Evolutionary conservation across 2,797 vertebrate species (phyloP).

Genomic region (Protonibea diacanthus): DNA sequence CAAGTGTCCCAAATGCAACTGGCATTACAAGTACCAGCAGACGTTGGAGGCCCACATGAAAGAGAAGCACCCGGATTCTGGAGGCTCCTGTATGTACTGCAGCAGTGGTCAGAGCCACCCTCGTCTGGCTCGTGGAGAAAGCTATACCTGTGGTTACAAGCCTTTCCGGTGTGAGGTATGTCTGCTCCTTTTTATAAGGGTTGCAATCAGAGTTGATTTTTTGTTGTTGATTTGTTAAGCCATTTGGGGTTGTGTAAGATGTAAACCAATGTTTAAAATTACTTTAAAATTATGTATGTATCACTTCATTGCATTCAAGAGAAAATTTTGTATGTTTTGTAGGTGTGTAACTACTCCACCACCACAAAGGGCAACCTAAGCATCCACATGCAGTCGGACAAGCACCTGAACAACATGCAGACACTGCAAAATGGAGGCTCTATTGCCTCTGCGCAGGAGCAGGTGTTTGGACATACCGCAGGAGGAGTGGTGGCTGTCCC

Average conservation of each 20-base stretch:
- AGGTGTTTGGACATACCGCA: constrained; percentile 93
- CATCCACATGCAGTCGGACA: constrained; percentile 99
- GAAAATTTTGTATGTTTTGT: constrained; percentile 45
- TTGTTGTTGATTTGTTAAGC: background rate
- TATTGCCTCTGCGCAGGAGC: constrained; percentile 88
- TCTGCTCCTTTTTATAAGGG: background rate
- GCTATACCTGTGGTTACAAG: constrained; percentile 99
- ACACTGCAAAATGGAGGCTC: constrained; percentile 96
- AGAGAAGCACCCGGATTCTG: constrained; percentile 98
- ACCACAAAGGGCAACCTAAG: constrained; percentile 99
- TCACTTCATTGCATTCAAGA: constrained; percentile 36
- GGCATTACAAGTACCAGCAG: constrained; percentile 99
- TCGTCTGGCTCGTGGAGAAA: constrained; percentile 97
- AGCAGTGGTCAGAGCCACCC: constrained; percentile 97
- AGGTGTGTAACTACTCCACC: constrained; percentile 98
- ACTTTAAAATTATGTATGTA: background rate
- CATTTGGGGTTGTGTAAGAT: background rate
- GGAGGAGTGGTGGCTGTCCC: constrained; percentile 90
- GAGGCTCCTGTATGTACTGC: constrained; percentile 95
- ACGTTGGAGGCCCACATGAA: constrained; percentile 99
- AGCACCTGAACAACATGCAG: constrained; percentile 99
- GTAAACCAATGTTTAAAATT: constrained; percentile 1
- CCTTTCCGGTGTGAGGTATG: constrained; percentile 97
- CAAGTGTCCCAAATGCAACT: constrained; percentile 99
- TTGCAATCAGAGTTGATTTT: background rate